Conservation (phyloP, 2,888 invertebrate genomes). For the Ophion ellenae region DNA sequence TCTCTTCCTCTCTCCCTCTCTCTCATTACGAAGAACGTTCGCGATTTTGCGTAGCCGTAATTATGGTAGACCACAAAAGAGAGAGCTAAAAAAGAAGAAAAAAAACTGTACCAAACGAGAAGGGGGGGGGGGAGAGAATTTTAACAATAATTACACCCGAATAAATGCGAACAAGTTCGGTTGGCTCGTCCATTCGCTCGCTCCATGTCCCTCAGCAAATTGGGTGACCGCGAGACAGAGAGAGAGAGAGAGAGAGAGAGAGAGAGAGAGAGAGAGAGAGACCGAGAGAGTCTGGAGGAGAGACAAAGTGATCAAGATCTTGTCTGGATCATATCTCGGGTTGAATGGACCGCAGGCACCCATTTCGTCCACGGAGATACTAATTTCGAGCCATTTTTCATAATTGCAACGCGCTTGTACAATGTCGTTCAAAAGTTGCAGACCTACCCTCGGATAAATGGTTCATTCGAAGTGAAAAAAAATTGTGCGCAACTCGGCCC, state of each 20-base stretch:
- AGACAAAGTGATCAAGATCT: constrained; percentile 36
- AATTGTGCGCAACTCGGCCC: no score
- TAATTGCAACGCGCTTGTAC: constrained; percentile 46
- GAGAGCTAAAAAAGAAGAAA: constrained; percentile 1
- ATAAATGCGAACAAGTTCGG: constrained; percentile 8
- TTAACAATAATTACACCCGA: constrained; percentile 48
- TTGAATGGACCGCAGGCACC: constrained; percentile 40
- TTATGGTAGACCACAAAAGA: constrained; percentile 6
- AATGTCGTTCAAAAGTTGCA: no score
- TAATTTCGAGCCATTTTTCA: constrained; percentile 69
- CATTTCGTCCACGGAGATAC: constrained; percentile 57
- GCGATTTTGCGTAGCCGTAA: constrained; percentile 14
- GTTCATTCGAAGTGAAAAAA: no score
- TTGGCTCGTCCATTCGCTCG: constrained; percentile 35
- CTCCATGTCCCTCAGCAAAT: constrained; percentile 34
- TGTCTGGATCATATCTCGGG: no score
- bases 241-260: background rate
- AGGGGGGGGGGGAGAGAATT: constrained; percentile 5
- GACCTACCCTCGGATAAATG: no score
- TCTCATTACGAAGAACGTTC: constrained; percentile 12
- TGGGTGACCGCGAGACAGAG: constrained; percentile 15
- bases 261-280: constrained; percentile 1
- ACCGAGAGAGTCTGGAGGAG: background rate
- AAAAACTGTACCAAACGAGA: background rate
- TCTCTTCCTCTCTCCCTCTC: background rate